Conservation (phyloP, 2,888 invertebrate genomes). For the Oscheius sp. region DNA sequence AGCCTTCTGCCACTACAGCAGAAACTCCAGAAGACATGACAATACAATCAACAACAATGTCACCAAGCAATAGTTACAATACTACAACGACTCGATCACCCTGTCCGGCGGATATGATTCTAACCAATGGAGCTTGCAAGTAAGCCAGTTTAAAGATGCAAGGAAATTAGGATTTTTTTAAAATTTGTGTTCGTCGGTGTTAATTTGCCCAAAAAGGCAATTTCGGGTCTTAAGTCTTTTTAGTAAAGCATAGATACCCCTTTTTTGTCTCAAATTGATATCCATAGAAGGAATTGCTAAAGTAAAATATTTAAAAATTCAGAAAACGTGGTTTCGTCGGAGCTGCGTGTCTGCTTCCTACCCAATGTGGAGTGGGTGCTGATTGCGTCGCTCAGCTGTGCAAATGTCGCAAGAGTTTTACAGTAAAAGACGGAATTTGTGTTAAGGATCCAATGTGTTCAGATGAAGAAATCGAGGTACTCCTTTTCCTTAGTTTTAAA, state of each 20-base stretch:
- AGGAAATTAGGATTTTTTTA: too few species aligned
- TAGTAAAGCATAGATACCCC: too few species aligned
- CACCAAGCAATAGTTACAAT: constrained; percentile 6
- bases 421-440: constrained; percentile 44
- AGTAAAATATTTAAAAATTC: not conserved
- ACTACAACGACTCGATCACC: constrained; percentile 16
- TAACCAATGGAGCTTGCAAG: constrained; percentile 59
- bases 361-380: constrained; percentile 56
- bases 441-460: constrained; percentile 35
- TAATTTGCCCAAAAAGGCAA: not conserved
- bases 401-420: constrained; percentile 44
- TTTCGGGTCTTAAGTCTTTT: too few species aligned
- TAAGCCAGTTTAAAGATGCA: constrained; percentile 21
- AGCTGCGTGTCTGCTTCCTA: constrained; percentile 53
- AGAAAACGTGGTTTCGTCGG: constrained; percentile 55
- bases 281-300: not conserved
- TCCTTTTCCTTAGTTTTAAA: not conserved
- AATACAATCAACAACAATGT: not conserved
- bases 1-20: not conserved
- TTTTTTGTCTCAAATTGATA: too few species aligned
- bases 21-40: not conserved
- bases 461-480: constrained; percentile 27
- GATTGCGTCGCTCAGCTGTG: constrained; percentile 54
- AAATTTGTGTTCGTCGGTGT: too few species aligned
- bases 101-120: constrained; percentile 53